Evolutionary conservation across 2,113 vertebrate species (phyloP), one percentile per base, ranked within the genome.

Genomic region (Siniperca knerii): DNA sequence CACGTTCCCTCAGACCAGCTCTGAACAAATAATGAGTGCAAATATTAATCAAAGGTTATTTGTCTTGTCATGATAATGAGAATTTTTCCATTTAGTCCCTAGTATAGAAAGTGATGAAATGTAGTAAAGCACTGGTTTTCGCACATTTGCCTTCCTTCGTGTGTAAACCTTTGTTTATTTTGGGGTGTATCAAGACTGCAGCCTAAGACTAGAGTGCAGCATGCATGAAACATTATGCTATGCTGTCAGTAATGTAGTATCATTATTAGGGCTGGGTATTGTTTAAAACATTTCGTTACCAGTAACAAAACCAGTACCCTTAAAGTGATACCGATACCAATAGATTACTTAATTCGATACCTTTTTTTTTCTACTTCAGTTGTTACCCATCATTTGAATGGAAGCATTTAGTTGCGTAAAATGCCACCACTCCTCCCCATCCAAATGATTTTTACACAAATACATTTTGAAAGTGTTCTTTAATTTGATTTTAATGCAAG

Each of bases 11-110:
- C 6, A 52, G 29, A 86, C 9, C 12, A 23, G 18, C 73, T 64
- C 25, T 57, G 18, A 72, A 68, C 33, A 18, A 54, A 68, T 72
- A 75, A 77, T 75, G 16, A 70, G 18, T 29, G n/a, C 52, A 70
- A 77, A 74, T 71, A 67, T 81, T 58, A n/a, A 54, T 84, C 68
- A 75, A 48, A 62, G 46, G 23, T 57, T 68, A 12, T 82, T 79
- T 52, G 18, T n/a, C 57, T 65, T 79, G 16, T 72, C 18, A 6
- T 65, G 57, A 55, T 71, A 33, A 78, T 67, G 9, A 77, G 23
- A 82, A 29, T 50, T 29, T 13, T 48, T 65, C 46, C 46, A 54
- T 83, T 60, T 73, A 64, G 15, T 46, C 55, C 5, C 52, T 0
- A 55, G 21, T 69, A 12, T 25, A 64, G 52, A 60, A n/a, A 40